Evolutionary conservation across 2,797 vertebrate species (phyloP).

Genomic region (Phoebastria nigripes): DNA sequence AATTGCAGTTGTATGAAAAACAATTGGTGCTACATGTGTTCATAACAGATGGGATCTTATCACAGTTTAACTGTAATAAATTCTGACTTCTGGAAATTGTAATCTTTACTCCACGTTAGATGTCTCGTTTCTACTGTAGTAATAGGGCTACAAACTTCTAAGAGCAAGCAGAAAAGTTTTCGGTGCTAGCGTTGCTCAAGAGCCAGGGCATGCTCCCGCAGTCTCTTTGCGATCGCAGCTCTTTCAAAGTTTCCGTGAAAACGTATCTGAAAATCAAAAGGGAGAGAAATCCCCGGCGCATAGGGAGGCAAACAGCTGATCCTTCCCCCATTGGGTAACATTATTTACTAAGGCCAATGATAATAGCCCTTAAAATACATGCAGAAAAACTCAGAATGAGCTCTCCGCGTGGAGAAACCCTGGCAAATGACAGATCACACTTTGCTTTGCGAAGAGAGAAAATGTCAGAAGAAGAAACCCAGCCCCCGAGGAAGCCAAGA

Average conservation of each 20-base stretch:
- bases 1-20: slow-evolving; percentile 59
- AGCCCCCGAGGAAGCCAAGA: neutral
- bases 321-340: neutral
- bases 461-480: neutral
- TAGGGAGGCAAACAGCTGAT: neutral
- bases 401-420: neutral
- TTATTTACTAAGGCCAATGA: neutral
- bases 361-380: neutral
- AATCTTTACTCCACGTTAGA: slow-evolving; percentile 37
- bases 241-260: neutral
- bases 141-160: slow-evolving; percentile 5
- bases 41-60: slow-evolving; percentile 69
- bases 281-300: neutral
- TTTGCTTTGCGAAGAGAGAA: neutral
- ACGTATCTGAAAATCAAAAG: neutral
- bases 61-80: slow-evolving; percentile 63
- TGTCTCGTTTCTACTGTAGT: slow-evolving; percentile 8
- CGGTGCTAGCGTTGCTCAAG: neutral
- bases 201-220: neutral
- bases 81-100: slow-evolving; percentile 67
- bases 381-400: neutral
- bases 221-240: neutral
- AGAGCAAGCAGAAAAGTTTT: neutral
- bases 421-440: neutral
- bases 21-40: slow-evolving; percentile 66